Evolutionary conservation across 2,113 vertebrate species (phyloP).

Genomic region (Symphodus melops): DNA sequence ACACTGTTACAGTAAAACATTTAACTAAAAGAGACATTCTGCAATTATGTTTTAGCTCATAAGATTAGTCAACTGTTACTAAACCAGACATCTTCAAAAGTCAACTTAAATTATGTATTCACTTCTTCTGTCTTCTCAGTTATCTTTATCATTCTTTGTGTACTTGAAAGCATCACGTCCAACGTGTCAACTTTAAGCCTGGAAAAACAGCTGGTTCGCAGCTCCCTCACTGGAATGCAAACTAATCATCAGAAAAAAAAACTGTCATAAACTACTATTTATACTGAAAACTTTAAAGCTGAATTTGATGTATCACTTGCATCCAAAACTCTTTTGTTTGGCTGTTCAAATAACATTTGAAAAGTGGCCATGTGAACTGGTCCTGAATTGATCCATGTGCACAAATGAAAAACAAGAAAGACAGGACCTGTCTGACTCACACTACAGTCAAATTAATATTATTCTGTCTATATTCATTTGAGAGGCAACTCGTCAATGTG

Average conservation of each 20-base stretch:
- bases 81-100: neutral
- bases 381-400: no score
- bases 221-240: neutral
- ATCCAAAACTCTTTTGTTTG: no score
- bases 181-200: slow-evolving; percentile 8
- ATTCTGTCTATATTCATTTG: no score
- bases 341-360: no score
- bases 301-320: no score
- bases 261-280: no score
- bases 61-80: slow-evolving; percentile 10
- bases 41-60: slow-evolving; percentile 4
- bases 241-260: slow-evolving; percentile 1
- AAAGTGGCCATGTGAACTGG: no score
- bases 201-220: neutral
- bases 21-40: neutral
- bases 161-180: slow-evolving; percentile 27
- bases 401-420: no score
- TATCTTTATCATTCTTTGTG: slow-evolving; percentile 7
- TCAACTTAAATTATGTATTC: neutral
- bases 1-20: slow-evolving; percentile 25
- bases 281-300: no score
- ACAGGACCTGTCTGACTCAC: no score
- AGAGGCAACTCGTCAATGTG: no score
- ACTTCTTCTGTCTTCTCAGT: neutral
- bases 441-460: no score